Evolutionary conservation across 2,888 invertebrate genomes (phyloP).

Genomic region (Antitype chi): DNA sequence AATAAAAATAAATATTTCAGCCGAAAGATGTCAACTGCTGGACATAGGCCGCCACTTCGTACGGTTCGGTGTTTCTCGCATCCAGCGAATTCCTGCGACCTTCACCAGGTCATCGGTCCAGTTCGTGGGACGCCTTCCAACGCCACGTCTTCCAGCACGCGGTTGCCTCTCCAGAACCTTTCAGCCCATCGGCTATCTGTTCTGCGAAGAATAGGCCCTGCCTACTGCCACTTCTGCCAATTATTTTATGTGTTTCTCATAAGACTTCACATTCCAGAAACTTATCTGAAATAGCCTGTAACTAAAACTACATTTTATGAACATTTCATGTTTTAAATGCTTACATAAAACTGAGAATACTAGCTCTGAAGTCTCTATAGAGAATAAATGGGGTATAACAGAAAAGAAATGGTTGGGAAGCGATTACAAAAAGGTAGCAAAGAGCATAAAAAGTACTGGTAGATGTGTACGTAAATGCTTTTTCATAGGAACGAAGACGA

Average conservation of each 20-base stretch:
- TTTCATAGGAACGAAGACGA: constrained; percentile 42
- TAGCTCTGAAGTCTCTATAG: constrained; percentile 16
- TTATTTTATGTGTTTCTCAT: neutral
- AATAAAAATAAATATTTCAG: too few relatives aligned
- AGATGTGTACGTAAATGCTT: constrained; percentile 40
- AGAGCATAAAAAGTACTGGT: constrained; percentile 28
- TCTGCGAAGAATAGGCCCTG: too few relatives aligned
- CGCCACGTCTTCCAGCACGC: too few relatives aligned
- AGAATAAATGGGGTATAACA: constrained; percentile 47
- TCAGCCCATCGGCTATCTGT: too few relatives aligned
- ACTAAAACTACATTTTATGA: constrained; percentile 10
- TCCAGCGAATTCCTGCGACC: too few relatives aligned
- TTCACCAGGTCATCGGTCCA: too few relatives aligned
- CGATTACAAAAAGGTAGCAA: constrained; percentile 38
- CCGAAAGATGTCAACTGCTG: too few relatives aligned
- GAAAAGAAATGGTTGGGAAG: constrained; percentile 41
- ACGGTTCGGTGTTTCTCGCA: too few relatives aligned
- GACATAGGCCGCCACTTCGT: too few relatives aligned
- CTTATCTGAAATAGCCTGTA: constrained; percentile 13
- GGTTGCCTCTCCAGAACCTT: too few relatives aligned
- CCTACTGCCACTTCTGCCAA: too few relatives aligned
- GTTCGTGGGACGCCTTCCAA: too few relatives aligned
- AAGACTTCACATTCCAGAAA: neutral
- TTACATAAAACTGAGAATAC: constrained; percentile 22
- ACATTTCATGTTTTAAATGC: constrained; percentile 29